Conservation (phyloP, 1,140 invertebrate genomes). For the Heliothis subflexa region DNA sequence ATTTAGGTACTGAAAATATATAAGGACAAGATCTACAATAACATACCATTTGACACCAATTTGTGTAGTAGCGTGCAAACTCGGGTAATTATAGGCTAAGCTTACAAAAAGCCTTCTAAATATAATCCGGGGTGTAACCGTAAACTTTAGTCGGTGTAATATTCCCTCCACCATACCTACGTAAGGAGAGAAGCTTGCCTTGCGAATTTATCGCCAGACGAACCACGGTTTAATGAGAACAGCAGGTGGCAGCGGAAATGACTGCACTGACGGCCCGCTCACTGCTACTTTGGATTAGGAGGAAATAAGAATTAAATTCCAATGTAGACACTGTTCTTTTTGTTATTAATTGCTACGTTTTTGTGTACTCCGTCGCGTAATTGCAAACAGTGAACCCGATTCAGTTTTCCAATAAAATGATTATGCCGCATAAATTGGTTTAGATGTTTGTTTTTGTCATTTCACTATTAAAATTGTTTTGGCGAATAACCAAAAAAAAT, state of each 20-base stretch:
- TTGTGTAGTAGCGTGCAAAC: constrained; percentile 28
- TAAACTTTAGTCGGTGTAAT: constrained; percentile 43
- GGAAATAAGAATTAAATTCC: background rate
- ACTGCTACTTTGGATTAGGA: background rate
- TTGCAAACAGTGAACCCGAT: too few relatives aligned
- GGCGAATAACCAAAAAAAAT: too few relatives aligned
- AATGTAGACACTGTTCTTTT: background rate
- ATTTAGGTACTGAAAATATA: too few relatives aligned
- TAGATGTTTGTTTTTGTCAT: too few relatives aligned
- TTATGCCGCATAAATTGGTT: too few relatives aligned
- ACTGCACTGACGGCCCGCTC: constrained; percentile 16
- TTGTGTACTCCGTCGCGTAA: too few relatives aligned
- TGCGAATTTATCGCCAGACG: constrained; percentile 54
- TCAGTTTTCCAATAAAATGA: too few relatives aligned
- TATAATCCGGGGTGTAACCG: constrained; percentile 29
- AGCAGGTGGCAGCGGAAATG: constrained; percentile 51
- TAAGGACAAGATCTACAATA: background rate
- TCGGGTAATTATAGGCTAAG: constrained; percentile 31
- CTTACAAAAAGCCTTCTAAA: constrained; percentile 39
- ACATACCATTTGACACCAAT: constrained; percentile 24
- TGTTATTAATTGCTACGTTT: background rate
- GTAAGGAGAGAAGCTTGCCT: constrained; percentile 45
- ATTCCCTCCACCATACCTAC: constrained; percentile 20
- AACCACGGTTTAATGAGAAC: constrained; percentile 53
- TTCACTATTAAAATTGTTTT: too few relatives aligned